phyloP scores from a whole-genome alignment of 2,888 invertebrate species.

The Drosophila fulvimacula region DNA sequence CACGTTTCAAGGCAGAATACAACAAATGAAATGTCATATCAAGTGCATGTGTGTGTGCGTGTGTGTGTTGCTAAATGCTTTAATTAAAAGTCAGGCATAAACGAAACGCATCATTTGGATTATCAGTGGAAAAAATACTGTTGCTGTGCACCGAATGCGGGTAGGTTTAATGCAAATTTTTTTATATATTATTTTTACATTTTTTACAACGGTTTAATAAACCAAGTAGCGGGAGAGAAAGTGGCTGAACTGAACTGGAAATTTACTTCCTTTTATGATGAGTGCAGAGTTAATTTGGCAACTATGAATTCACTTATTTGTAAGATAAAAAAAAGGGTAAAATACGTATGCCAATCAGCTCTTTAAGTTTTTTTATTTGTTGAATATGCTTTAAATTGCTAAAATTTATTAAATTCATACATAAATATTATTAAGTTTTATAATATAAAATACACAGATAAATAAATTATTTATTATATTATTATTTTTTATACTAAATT shows the following conservation, averaged over 20 bases:
- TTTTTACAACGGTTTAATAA: neutral
- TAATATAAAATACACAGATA: no score
- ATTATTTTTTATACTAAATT: no score
- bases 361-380: no score
- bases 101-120: conserved; percentile 53
- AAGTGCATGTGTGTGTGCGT: conserved; percentile 22
- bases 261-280: neutral
- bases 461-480: no score
- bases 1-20: conserved; percentile 13
- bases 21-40: conserved; percentile 29
- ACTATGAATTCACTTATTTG: no score
- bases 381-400: no score
- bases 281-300: neutral
- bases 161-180: conserved; percentile 23
- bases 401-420: no score
- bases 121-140: conserved; percentile 46
- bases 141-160: neutral
- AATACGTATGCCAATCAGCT: no score
- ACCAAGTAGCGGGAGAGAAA: no score
- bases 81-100: conserved; percentile 46
- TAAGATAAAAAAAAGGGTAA: no score
- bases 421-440: no score
- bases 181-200: neutral
- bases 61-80: conserved; percentile 31
- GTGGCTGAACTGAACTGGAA: no score